Conservation (phyloP, 2,797 vertebrate genomes). For the Pygocentrus nattereri region DNA sequence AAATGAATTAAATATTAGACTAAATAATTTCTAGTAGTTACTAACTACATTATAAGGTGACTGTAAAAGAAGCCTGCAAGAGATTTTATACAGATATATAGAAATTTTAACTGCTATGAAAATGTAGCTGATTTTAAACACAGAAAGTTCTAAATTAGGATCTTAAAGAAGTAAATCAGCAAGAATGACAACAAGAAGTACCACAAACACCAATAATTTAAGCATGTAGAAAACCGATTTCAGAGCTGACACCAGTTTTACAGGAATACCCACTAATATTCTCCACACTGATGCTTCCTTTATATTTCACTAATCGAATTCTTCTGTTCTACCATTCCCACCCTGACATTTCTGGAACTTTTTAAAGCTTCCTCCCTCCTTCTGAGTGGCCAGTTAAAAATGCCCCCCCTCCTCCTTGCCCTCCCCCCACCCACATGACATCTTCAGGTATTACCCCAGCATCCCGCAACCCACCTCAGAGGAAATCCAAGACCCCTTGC, state of each 20-base stretch:
- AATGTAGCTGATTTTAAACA: neutral
- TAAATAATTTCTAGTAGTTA: too few species aligned
- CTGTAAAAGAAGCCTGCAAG: neutral
- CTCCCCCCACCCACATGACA: slow-evolving; percentile 36
- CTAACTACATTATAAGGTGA: too few species aligned
- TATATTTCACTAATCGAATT: slow-evolving; percentile 24
- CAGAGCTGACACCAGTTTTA: neutral
- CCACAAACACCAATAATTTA: neutral
- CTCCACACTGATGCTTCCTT: too few species aligned
- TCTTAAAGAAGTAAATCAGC: neutral
- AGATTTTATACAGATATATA: too few species aligned
- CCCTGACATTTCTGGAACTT: slow-evolving; percentile 51
- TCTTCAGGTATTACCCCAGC: slow-evolving; percentile 49
- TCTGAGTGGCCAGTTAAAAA: slow-evolving; percentile 10
- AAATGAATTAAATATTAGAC: neutral
- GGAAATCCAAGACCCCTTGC: slow-evolving; percentile 55
- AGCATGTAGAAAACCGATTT: neutral
- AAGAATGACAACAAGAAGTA: neutral
- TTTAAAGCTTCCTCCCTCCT: slow-evolving; percentile 24
- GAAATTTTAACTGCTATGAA: neutral
- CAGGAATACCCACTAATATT: neutral
- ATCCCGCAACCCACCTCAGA: slow-evolving; percentile 49
- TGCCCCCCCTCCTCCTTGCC: neutral
- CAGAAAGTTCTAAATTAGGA: neutral
- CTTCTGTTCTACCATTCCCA: slow-evolving; percentile 12